These are phyloP conservation scores for Hydrozoanthus tunicans DNA, from an alignment of 64 coral and sea anemone genomes.

Conservation along the genomic window DNA sequence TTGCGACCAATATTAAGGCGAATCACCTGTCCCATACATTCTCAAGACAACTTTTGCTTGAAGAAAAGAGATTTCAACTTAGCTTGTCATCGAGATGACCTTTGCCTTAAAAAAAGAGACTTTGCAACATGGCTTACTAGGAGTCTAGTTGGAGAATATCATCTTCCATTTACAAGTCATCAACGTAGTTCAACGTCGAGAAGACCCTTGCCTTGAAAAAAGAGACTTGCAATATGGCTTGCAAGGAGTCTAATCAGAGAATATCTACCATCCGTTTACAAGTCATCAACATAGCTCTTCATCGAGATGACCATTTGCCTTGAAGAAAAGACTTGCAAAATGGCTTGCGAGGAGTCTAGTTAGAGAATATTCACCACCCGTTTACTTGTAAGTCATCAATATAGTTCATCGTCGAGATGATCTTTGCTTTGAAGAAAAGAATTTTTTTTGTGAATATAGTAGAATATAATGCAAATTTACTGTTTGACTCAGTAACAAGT, in stretches of 20 bases:
- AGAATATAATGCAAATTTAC: background rate
- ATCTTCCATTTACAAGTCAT: background rate
- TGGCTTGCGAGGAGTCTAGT: background rate
- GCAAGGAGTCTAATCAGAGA: no score
- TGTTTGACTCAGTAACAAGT: background rate
- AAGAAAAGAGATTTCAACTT: background rate
- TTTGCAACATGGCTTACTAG: background rate
- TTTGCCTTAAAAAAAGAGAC: no score
- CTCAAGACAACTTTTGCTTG: background rate
- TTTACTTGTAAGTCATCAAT: background rate
- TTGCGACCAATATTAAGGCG: background rate
- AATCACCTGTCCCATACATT: background rate
- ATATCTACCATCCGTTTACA: no score
- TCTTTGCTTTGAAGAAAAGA: background rate
- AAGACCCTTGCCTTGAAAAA: background rate
- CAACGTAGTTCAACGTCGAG: background rate
- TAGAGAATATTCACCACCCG: background rate
- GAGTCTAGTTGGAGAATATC: background rate
- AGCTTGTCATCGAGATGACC: no score
- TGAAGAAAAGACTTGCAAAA: background rate
- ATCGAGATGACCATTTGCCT: no score
- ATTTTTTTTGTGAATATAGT: background rate
- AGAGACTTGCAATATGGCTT: no score
- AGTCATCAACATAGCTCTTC: no score
- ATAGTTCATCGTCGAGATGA: background rate